Percentiles rank a stretch among this genome's conserved stretches.
Evolutionary conservation across 2,113 vertebrate species (phyloP).

Genomic region (Regulus satrapa): DNA sequence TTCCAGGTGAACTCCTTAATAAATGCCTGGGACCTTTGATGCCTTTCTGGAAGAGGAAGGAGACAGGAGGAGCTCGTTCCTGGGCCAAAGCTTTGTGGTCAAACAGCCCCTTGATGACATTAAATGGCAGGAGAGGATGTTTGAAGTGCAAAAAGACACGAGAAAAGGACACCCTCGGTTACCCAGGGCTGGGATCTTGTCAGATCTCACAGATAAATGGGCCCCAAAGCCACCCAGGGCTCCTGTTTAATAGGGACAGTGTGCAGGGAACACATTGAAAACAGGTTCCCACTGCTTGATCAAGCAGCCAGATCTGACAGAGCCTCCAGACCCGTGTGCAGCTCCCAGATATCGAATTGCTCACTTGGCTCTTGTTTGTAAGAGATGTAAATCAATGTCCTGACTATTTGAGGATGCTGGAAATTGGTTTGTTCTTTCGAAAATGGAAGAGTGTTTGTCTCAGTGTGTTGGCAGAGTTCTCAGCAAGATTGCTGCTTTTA

Average conservation of each 20-base stretch:
- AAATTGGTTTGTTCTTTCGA: slow-evolving; percentile 4
- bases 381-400: background rate
- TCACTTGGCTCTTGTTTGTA: background rate
- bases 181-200: background rate
- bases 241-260: background rate
- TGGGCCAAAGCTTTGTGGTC: background rate
- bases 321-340: background rate
- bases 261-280: background rate
- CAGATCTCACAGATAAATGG: background rate
- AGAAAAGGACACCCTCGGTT: background rate
- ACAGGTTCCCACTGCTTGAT: background rate
- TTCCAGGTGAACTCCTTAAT: background rate
- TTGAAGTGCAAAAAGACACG: background rate
- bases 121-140: background rate
- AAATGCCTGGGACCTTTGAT: background rate
- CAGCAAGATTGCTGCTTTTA: background rate
- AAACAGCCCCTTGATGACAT: background rate
- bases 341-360: background rate
- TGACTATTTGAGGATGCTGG: background rate
- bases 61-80: background rate
- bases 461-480: background rate
- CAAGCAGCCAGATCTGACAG: background rate
- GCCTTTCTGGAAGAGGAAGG: background rate
- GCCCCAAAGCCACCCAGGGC: background rate
- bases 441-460: background rate